Conservation (phyloP, 2,888 invertebrate species). For the Nudaria mundana region DNA sequence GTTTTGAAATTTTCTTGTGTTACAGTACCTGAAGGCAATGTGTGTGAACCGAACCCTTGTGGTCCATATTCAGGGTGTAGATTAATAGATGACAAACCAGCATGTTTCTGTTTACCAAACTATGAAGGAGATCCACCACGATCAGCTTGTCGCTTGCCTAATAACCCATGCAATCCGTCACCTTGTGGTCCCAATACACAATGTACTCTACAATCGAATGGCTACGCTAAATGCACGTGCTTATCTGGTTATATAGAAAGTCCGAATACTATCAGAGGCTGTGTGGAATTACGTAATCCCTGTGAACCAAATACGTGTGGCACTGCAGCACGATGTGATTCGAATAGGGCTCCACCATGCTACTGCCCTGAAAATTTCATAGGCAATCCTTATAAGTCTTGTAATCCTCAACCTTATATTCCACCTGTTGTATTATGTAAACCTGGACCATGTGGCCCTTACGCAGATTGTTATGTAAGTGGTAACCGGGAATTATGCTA, state of each 20-base stretch:
- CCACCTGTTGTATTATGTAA: constrained; percentile 85
- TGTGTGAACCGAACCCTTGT: constrained; percentile 91
- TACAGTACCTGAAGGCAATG: constrained; percentile 92
- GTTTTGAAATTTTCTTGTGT: not conserved
- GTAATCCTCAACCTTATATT: constrained; percentile 77
- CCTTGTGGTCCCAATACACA: constrained; percentile 95
- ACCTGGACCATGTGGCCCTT: constrained; percentile 91
- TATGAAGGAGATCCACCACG: constrained; percentile 92
- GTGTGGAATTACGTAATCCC: constrained; percentile 88
- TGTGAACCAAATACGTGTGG: constrained; percentile 93
- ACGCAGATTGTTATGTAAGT: constrained; percentile 92
- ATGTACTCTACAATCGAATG: constrained; percentile 88
- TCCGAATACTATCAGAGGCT: constrained; percentile 93
- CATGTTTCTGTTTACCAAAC: constrained; percentile 93
- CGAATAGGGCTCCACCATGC: constrained; percentile 89
- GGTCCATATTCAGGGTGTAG: constrained; percentile 92
- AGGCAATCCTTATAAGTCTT: constrained; percentile 91
- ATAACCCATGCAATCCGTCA: constrained; percentile 90
- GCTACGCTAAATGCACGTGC: constrained; percentile 94
- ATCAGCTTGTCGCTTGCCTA: constrained; percentile 85
- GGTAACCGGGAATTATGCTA: constrained; percentile 92
- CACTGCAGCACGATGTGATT: constrained; percentile 88
- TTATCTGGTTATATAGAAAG: constrained; percentile 91
- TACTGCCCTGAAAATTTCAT: constrained; percentile 91
- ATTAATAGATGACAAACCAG: constrained; percentile 86